Evolutionary conservation across 2,113 vertebrate genomes (phyloP).

Genomic region (Numida meleagris): DNA sequence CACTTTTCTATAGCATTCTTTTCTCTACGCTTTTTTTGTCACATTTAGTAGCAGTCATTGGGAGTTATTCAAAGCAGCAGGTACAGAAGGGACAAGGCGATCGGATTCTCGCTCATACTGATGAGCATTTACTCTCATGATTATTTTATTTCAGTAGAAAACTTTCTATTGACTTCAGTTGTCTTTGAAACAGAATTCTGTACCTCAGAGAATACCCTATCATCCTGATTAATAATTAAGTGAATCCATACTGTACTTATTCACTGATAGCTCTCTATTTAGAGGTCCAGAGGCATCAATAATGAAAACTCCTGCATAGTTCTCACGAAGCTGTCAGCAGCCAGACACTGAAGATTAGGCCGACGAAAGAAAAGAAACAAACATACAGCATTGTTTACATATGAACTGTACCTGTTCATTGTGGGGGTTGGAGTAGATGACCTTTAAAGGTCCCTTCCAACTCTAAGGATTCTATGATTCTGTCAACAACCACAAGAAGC

Average conservation of each 20-base stretch:
- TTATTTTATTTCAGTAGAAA: slow-evolving; percentile 46
- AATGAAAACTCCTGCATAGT: not conserved
- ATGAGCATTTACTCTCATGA: slow-evolving; percentile 16
- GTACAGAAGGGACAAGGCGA: not conserved
- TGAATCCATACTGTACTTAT: slow-evolving; percentile 56
- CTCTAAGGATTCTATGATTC: not conserved
- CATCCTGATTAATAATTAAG: slow-evolving; percentile 53
- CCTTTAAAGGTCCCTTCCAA: no score
- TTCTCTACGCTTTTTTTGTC: not conserved
- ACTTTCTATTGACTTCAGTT: slow-evolving; percentile 42
- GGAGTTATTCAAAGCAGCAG: not conserved
- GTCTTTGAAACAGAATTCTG: slow-evolving; percentile 42
- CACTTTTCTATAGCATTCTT: not conserved
- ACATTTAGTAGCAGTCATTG: not conserved
- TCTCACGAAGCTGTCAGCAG: not conserved
- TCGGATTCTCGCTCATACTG: not conserved
- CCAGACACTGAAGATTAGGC: not conserved
- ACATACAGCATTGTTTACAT: not conserved
- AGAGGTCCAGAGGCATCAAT: slow-evolving; percentile 31
- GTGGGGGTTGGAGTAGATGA: no score
- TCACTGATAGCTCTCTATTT: slow-evolving; percentile 37
- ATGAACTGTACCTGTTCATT: not conserved
- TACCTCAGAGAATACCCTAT: slow-evolving; percentile 24
- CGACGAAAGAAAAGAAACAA: not conserved
- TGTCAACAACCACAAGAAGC: not conserved